phyloP scores from a whole-genome alignment of 2,113 vertebrate genomes.

The Nestor notabilis region DNA sequence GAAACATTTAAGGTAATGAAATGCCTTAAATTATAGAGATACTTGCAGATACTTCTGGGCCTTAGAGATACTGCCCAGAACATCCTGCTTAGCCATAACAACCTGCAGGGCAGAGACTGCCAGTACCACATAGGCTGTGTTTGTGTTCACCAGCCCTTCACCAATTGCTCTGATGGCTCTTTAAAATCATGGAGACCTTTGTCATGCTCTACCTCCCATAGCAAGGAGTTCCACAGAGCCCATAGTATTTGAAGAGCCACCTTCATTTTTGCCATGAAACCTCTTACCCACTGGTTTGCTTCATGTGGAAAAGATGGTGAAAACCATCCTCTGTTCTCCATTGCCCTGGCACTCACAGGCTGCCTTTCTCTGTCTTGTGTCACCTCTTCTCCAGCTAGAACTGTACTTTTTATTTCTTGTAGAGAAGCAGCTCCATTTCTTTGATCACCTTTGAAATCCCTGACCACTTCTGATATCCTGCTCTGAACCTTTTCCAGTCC shows the following conservation, averaged over 20 bases:
- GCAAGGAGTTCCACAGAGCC: background rate
- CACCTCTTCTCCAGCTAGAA: background rate
- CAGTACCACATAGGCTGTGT: background rate
- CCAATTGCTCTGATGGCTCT: background rate
- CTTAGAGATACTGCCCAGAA: background rate
- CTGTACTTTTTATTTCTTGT: background rate
- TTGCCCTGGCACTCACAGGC: background rate
- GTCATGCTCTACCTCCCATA: background rate
- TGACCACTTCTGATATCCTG: background rate
- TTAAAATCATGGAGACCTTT: background rate
- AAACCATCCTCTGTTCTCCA: background rate
- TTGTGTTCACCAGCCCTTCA: background rate
- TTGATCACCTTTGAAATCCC: background rate
- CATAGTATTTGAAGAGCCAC: background rate
- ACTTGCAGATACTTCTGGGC: background rate
- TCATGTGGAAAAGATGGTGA: background rate
- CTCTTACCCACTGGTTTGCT: background rate
- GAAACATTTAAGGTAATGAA: slow-evolving; percentile 2
- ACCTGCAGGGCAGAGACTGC: background rate
- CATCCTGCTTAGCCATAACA: background rate
- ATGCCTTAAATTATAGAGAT: background rate
- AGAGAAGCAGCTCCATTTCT: background rate
- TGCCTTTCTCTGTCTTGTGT: background rate
- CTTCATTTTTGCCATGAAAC: background rate
- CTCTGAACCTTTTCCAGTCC: background rate